These are phyloP conservation scores for Drosophila nr. perissopoda DNA, from an alignment of 2,888 invertebrate species.

Conservation along the genomic window DNA sequence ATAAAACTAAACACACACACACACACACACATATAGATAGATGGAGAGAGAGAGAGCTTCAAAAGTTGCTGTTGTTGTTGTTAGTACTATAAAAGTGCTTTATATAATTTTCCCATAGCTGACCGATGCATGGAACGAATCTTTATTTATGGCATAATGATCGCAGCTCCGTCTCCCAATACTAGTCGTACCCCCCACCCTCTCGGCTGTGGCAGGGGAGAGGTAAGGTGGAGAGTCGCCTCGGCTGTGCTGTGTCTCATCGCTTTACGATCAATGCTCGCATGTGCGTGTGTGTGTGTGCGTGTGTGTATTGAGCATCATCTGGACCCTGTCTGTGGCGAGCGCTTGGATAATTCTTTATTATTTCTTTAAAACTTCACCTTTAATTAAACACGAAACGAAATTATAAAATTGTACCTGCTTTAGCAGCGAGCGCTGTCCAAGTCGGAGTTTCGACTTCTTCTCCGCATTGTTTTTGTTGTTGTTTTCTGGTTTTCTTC, in stretches of 20 bases:
- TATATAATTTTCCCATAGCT: conserved; percentile 74
- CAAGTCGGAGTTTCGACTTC: conserved; percentile 40
- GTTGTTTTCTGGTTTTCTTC: conserved; percentile 32
- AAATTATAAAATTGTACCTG: conserved; percentile 81
- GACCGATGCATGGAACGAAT: conserved; percentile 71
- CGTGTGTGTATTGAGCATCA: conserved; percentile 54
- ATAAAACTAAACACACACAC: conserved; percentile 34
- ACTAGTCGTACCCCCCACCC: conserved; percentile 16
- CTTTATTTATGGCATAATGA: conserved; percentile 81
- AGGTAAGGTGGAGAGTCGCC: conserved; percentile 4
- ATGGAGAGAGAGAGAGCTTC: conserved; percentile 35
- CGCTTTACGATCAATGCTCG: conserved; percentile 74
- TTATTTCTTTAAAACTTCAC: conserved; percentile 81
- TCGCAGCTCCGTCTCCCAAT: conserved; percentile 54
- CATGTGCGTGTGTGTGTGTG: conserved; percentile 25
- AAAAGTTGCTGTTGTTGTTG: conserved; percentile 25
- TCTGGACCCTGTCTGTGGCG: conserved; percentile 53
- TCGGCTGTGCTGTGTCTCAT: conserved; percentile 50
- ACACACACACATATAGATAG: conserved; percentile 13
- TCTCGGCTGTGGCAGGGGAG: background rate
- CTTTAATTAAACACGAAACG: conserved; percentile 81
- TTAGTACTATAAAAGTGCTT: conserved; percentile 64
- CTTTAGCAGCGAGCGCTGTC: conserved; percentile 62
- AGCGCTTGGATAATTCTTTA: conserved; percentile 77
- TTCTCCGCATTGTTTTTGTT: conserved; percentile 28